A percentile compares a stretch with the other conserved stretches of the same genome.
Evolutionary conservation across 1,140 invertebrate species (phyloP).

Genomic region (Geopemphigus sp.): DNA sequence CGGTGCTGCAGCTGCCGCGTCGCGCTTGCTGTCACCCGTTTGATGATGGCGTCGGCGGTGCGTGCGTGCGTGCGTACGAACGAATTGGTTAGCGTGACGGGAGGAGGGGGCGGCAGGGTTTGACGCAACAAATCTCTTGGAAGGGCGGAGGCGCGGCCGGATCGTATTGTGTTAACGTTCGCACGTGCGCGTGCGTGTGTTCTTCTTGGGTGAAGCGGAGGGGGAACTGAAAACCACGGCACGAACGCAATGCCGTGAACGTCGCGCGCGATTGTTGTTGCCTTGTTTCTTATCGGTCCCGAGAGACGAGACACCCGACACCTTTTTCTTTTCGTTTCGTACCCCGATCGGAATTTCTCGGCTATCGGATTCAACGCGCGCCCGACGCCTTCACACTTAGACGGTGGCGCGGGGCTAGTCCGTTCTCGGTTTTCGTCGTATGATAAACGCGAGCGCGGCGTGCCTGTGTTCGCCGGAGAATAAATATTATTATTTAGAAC

Average conservation of each 20-base stretch:
- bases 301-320: slow-evolving; percentile 5
- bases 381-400: too few relatives aligned
- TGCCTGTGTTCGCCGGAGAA: not conserved
- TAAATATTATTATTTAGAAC: not conserved
- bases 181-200: too few relatives aligned
- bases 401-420: too few relatives aligned
- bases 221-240: not conserved
- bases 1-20: slow-evolving; percentile 6
- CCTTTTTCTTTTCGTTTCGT: too few relatives aligned
- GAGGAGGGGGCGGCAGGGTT: not conserved
- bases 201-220: not conserved
- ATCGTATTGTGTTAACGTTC: too few relatives aligned
- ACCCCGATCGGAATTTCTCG: slow-evolving; percentile 5
- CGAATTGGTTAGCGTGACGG: too few relatives aligned
- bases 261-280: not conserved
- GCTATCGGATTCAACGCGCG: too few relatives aligned
- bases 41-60: slow-evolving; percentile 14
- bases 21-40: slow-evolving; percentile 40
- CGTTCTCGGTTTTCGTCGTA: too few relatives aligned
- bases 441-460: not conserved
- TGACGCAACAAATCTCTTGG: not conserved
- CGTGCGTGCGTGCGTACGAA: not conserved
- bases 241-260: too few relatives aligned
- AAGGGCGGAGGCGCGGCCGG: too few relatives aligned
- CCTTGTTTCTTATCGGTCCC: too few relatives aligned